Evolutionary conservation across 92 coral and sea anemone genomes (phyloP).

Genomic region (Metridium senile): DNA sequence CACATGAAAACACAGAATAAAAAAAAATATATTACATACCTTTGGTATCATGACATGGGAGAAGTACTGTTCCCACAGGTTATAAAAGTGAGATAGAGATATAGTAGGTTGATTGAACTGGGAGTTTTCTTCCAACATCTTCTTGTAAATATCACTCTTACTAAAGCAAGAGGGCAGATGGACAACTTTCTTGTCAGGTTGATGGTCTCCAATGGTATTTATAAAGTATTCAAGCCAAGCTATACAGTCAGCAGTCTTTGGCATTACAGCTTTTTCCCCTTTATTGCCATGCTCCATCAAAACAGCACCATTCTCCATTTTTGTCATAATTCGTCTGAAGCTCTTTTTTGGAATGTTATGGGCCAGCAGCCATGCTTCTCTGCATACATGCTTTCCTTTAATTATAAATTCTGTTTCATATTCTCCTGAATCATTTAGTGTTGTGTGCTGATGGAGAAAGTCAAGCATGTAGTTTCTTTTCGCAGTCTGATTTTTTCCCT

Average conservation of each 20-base stretch:
- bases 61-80: constrained; percentile 45
- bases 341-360: constrained; percentile 29
- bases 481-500: constrained; percentile 34
- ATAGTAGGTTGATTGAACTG: constrained; percentile 33
- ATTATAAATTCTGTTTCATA: constrained; percentile 32
- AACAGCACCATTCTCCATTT: constrained; percentile 34
- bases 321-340: constrained; percentile 10
- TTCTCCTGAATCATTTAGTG: constrained; percentile 26
- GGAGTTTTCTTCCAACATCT: constrained; percentile 28
- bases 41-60: constrained; percentile 46
- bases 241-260: constrained; percentile 40
- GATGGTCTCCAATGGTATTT: constrained; percentile 51
- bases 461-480: constrained; percentile 43
- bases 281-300: constrained; percentile 29
- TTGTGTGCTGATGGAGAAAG: constrained; percentile 43
- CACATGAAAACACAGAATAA: no score
- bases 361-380: constrained; percentile 51
- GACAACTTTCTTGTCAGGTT: constrained; percentile 43
- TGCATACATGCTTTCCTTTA: constrained; percentile 43
- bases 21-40: no score
- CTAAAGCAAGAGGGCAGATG: constrained; percentile 57
- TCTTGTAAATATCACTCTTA: constrained; percentile 33
- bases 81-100: constrained; percentile 49
- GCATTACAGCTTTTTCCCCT: constrained; percentile 17
- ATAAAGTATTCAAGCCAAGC: constrained; percentile 51